Conservation (phyloP, 1,140 invertebrate genomes). For the Charaxes varanes region DNA sequence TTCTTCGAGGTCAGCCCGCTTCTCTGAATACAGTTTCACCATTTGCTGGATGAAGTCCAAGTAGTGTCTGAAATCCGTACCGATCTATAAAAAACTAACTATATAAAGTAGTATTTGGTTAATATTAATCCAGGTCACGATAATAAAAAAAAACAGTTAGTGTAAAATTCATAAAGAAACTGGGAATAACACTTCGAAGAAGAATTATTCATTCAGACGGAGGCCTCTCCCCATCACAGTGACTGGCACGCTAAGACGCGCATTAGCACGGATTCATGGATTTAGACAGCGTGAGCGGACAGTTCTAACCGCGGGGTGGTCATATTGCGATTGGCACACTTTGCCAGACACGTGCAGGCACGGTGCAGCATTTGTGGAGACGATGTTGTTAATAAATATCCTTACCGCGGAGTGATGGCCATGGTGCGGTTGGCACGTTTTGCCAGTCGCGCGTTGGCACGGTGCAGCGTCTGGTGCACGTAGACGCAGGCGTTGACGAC, state of each 20-base stretch:
- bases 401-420: conserved; percentile 95
- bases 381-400: too few species aligned
- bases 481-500: conserved; percentile 99
- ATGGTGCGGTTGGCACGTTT: conserved; percentile 96
- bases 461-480: conserved; percentile 97
- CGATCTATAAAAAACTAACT: too few species aligned
- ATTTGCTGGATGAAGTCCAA: conserved; percentile 99
- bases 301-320: conserved; percentile 98
- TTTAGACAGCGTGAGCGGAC: too few species aligned
- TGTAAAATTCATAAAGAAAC: too few species aligned
- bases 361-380: conserved; percentile 45
- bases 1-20: conserved; percentile 97
- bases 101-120: too few species aligned
- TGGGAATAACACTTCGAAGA: too few species aligned
- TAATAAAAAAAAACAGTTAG: too few species aligned
- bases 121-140: conserved; percentile 22
- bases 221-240: too few species aligned
- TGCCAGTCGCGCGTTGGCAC: conserved; percentile 90
- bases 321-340: conserved; percentile 94
- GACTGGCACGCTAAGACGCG: too few species aligned
- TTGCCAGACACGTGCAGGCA: conserved; percentile 45
- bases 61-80: conserved; percentile 91
- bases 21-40: conserved; percentile 98
- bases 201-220: too few species aligned
- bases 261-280: too few species aligned